Evolutionary conservation across 2,797 vertebrate species (phyloP).

Genomic region (Phoeniculus purpureus): DNA sequence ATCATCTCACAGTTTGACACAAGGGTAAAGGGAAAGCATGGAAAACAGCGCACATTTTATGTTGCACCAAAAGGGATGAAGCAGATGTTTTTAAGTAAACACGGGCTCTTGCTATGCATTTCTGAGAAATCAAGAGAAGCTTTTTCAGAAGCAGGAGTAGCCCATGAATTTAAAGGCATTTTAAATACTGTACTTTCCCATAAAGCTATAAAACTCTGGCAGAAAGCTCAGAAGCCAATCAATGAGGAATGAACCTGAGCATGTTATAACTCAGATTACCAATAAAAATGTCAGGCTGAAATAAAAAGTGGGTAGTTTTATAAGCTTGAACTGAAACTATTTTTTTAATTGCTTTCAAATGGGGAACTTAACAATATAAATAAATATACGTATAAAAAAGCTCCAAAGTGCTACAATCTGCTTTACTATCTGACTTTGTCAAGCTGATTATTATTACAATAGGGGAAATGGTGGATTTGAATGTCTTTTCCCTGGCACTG

Average conservation of each 20-base stretch:
- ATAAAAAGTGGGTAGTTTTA: slow-evolving; percentile 78
- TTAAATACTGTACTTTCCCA: slow-evolving; percentile 82
- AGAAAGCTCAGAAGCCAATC: slow-evolving; percentile 76
- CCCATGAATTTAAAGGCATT: slow-evolving; percentile 77
- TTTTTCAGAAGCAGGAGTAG: slow-evolving; percentile 81
- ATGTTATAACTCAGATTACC: slow-evolving; percentile 83
- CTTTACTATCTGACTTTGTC: slow-evolving; percentile 77
- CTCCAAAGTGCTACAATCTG: slow-evolving; percentile 71
- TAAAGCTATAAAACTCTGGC: slow-evolving; percentile 79
- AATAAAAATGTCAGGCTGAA: slow-evolving; percentile 83
- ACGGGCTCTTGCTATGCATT: slow-evolving; percentile 70
- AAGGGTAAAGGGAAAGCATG: slow-evolving; percentile 60
- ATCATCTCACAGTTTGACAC: slow-evolving; percentile 60
- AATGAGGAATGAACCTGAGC: slow-evolving; percentile 76
- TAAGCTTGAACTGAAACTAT: slow-evolving; percentile 78
- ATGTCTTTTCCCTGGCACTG: slow-evolving; percentile 76
- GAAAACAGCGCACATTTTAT: slow-evolving; percentile 75
- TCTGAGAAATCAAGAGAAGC: slow-evolving; percentile 73
- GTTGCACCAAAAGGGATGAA: slow-evolving; percentile 72
- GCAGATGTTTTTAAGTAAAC: slow-evolving; percentile 84
- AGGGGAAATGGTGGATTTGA: slow-evolving; percentile 81
- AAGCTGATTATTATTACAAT: slow-evolving; percentile 77
- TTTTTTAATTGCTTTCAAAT: slow-evolving; percentile 81
- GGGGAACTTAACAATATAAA: slow-evolving; percentile 78
- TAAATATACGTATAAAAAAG: slow-evolving; percentile 75